Conservation (phyloP, 2,888 invertebrate species). For the Tetropium fuscum region DNA sequence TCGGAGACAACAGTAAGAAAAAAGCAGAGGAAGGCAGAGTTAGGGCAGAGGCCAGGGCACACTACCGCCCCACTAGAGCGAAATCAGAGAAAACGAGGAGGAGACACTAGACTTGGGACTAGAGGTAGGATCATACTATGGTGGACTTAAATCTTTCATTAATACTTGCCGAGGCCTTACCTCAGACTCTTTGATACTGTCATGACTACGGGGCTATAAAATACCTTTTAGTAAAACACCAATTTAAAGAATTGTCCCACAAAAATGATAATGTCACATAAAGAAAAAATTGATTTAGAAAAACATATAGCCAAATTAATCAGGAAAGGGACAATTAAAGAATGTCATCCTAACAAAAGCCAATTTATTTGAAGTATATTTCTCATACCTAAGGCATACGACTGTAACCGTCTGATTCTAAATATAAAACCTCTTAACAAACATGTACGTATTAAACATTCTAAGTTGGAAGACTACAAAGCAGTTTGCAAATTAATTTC, state of each 20-base stretch:
- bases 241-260: too few relatives aligned
- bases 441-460: slow-evolving; percentile 43
- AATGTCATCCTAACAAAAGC: background rate
- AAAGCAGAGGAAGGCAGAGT: background rate
- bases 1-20: background rate
- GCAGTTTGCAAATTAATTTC: slow-evolving; percentile 40
- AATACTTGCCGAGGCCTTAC: background rate
- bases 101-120: too few relatives aligned
- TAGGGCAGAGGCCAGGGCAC: background rate
- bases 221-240: background rate
- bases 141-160: background rate
- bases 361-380: background rate
- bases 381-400: background rate
- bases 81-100: background rate
- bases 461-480: slow-evolving; percentile 48
- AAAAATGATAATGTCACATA: too few relatives aligned
- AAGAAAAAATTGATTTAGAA: too few relatives aligned
- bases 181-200: background rate
- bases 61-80: background rate
- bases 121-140: background rate
- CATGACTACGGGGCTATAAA: background rate
- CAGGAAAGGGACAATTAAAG: too few relatives aligned
- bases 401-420: slow-evolving; percentile 39
- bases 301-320: too few relatives aligned
- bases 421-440: slow-evolving; percentile 45